phyloP scores from a whole-genome alignment of 2,888 invertebrate species.

The Tetramorium bicarinatum region DNA sequence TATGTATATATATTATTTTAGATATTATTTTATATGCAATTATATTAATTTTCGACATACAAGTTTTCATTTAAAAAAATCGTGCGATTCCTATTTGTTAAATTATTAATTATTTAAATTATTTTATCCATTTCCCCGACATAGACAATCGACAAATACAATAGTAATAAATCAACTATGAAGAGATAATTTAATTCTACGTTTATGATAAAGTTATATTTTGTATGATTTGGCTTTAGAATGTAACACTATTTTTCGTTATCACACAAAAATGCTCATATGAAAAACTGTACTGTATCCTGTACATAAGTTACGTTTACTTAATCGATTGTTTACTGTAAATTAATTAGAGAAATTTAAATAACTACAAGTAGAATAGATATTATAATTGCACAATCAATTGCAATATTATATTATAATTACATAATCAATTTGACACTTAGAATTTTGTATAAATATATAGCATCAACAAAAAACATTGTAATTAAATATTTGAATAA shows the following conservation, averaged over 20 bases:
- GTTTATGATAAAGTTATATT: not conserved
- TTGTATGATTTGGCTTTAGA: not conserved
- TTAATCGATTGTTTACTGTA: not conserved
- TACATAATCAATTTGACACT: not conserved
- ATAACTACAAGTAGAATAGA: not conserved
- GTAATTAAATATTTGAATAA: not conserved
- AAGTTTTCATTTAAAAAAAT: not conserved
- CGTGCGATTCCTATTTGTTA: not conserved
- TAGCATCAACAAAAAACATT: not conserved
- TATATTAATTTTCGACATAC: not conserved
- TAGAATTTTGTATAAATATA: slow-evolving; percentile 4
- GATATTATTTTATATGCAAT: not conserved
- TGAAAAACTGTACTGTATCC: slow-evolving; percentile 36
- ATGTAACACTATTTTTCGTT: not conserved
- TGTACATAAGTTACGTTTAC: not conserved
- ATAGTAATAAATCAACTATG: not conserved
- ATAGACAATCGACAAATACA: not conserved
- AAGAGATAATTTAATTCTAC: not conserved
- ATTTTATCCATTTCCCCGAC: not conserved
- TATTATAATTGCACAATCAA: not conserved
- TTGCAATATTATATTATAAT: slow-evolving; percentile 2
- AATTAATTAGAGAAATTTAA: not conserved
- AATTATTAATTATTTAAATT: slow-evolving; percentile 16
- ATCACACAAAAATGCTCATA: slow-evolving; percentile 14
- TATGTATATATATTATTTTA: not conserved